phyloP scores from a whole-genome alignment of 1,140 invertebrate species.

The Cherax quadricarinatus region DNA sequence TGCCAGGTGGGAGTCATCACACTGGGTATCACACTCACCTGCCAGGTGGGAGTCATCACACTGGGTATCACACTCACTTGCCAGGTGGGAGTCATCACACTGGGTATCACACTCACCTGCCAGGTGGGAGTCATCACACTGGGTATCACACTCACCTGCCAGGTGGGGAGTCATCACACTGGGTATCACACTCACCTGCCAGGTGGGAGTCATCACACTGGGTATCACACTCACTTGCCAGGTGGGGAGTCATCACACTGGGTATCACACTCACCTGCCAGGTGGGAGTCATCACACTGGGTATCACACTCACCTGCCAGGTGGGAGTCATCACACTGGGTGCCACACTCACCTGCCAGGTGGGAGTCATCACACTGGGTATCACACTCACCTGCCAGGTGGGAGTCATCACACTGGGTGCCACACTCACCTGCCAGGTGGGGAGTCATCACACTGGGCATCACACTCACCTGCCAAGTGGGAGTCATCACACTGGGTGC shows the following conservation, averaged over 20 bases:
- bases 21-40: slow-evolving; percentile 7
- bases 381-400: neutral
- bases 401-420: slow-evolving; percentile 53
- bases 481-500: slow-evolving; percentile 5
- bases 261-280: slow-evolving; percentile 2
- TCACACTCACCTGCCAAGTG: no score
- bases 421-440: slow-evolving; percentile 53
- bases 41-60: slow-evolving; percentile 38
- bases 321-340: no score
- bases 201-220: no score
- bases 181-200: slow-evolving; percentile 58
- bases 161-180: slow-evolving; percentile 47
- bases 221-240: no score
- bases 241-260: slow-evolving; percentile 6
- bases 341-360: no score
- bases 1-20: no score
- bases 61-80: slow-evolving; percentile 63
- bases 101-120: no score
- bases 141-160: slow-evolving; percentile 1
- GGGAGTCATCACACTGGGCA: no score
- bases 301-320: slow-evolving; percentile 55
- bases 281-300: slow-evolving; percentile 51
- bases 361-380: slow-evolving; percentile 3
- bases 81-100: neutral
- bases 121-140: slow-evolving; percentile 6